Evolutionary conservation across 2,113 vertebrate genomes (phyloP).

Genomic region (Centropus bengalensis): DNA sequence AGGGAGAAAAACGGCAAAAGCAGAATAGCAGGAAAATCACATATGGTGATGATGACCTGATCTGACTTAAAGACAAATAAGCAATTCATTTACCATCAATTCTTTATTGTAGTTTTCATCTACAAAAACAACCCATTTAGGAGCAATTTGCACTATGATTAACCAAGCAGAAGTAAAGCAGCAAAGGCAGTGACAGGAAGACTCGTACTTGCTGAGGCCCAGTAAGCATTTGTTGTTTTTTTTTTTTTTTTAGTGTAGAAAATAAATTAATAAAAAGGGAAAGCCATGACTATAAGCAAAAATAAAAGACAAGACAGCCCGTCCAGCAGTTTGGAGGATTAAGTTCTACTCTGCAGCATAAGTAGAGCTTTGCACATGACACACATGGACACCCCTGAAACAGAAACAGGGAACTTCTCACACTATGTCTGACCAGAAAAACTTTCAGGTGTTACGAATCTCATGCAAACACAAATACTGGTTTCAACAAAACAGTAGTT

Average conservation of each 20-base stretch:
- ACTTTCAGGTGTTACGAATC: neutral
- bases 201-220: neutral
- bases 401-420: neutral
- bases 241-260: neutral
- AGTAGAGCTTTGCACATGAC: neutral
- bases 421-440: neutral
- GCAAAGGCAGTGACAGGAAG: neutral
- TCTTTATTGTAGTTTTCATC: neutral
- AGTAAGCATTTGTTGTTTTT: neutral
- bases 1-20: neutral
- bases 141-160: neutral
- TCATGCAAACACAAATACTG: neutral
- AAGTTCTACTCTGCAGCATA: neutral
- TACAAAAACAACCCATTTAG: neutral
- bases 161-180: neutral
- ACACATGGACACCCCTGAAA: neutral
- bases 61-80: neutral
- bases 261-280: neutral
- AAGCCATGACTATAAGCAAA: neutral
- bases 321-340: neutral
- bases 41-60: neutral
- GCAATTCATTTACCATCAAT: neutral
- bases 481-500: neutral
- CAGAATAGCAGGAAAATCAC: neutral
- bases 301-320: neutral